phyloP scores from a whole-genome alignment of 2,888 invertebrate genomes.

The Coelogynopora nodosa region DNA sequence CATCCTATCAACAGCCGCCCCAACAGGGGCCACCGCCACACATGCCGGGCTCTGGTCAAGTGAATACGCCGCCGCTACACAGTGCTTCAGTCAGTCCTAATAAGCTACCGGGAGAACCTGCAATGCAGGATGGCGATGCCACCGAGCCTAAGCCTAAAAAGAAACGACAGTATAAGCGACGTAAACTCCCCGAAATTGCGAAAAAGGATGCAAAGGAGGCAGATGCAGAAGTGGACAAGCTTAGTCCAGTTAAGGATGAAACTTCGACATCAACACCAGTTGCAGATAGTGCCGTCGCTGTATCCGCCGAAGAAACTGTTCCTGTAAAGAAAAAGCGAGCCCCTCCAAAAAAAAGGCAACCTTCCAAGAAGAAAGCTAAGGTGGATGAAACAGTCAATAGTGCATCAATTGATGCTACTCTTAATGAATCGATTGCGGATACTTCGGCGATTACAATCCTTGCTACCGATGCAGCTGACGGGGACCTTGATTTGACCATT shows the following conservation, averaged over 20 bases:
- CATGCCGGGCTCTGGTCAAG: background rate
- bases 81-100: background rate
- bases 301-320: background rate
- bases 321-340: background rate
- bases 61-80: background rate
- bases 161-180: conserved; percentile 5
- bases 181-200: background rate
- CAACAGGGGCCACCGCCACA: background rate
- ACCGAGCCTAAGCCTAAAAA: background rate
- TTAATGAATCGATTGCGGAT: background rate
- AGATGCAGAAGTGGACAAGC: background rate
- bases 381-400: background rate
- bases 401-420: background rate
- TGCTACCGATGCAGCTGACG: background rate
- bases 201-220: background rate
- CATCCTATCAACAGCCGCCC: background rate
- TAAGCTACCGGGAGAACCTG: background rate
- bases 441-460: background rate
- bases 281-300: background rate
- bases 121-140: background rate
- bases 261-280: background rate
- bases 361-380: conserved; percentile 2
- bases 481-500: background rate
- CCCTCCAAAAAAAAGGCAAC: background rate
- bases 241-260: background rate